A percentile compares a stretch with the other conserved stretches of the same genome.
Evolutionary conservation across 2,797 vertebrate genomes (phyloP).

Genomic region (Myotis myotis): DNA sequence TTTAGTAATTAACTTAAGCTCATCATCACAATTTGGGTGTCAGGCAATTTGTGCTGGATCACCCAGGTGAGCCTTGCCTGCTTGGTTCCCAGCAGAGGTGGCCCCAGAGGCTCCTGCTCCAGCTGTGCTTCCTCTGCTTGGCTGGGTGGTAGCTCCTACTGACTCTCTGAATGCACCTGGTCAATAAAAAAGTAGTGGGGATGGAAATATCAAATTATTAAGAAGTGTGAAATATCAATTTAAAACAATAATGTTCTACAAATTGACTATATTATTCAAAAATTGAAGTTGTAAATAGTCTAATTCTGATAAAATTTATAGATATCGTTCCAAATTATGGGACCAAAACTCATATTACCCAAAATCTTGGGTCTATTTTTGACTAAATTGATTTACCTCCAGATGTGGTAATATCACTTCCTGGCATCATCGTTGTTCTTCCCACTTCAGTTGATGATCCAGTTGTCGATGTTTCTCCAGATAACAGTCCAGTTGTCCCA

Average conservation of each 20-base stretch:
- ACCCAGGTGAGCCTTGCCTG: neutral
- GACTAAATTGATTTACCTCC: neutral
- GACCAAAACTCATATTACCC: fast-evolving
- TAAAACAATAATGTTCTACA: neutral
- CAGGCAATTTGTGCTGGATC: fast-evolving
- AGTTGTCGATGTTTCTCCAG: neutral
- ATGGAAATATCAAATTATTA: neutral
- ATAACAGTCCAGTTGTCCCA: neutral
- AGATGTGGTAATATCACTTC: too few relatives aligned
- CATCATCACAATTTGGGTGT: neutral
- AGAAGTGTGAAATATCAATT: neutral
- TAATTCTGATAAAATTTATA: neutral
- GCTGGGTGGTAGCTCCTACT: too few relatives aligned
- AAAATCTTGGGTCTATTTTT: fast-evolving
- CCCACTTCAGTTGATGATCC: neutral
- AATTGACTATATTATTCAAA: fast-evolving
- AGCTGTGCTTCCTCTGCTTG: neutral
- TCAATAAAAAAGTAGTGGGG: neutral
- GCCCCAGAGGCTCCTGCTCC: fast-evolving
- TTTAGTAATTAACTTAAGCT: neutral
- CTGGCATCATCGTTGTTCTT: too few relatives aligned
- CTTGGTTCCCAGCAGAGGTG: neutral
- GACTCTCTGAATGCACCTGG: fast-evolving
- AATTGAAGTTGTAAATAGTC: neutral
- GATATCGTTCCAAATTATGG: neutral